phyloP scores from a whole-genome alignment of 2,797 vertebrate genomes.

The Fundulus diaphanus region DNA sequence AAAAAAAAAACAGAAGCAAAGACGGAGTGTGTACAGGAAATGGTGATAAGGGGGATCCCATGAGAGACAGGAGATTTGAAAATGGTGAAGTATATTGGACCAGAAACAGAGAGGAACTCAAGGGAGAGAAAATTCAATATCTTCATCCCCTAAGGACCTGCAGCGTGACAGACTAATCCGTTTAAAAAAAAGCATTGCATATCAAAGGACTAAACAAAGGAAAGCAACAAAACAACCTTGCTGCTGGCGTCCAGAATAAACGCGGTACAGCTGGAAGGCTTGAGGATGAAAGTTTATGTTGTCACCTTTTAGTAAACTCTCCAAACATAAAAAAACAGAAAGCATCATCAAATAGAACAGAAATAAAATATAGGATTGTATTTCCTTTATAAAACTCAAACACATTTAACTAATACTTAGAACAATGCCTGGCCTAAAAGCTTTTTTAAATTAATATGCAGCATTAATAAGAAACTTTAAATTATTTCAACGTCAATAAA shows the following conservation, averaged over 20 bases:
- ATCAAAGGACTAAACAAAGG: slow-evolving; percentile 26
- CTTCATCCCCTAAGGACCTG: slow-evolving; percentile 28
- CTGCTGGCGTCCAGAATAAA: slow-evolving; percentile 15
- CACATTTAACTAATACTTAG: neutral
- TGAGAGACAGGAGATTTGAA: slow-evolving; percentile 30
- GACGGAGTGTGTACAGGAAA: slow-evolving; percentile 36
- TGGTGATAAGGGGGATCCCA: slow-evolving; percentile 15
- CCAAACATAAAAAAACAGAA: neutral
- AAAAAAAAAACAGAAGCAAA: slow-evolving; percentile 30
- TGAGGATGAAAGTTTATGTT: slow-evolving; percentile 12
- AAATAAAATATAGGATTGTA: neutral
- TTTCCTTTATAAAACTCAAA: neutral
- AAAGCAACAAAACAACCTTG: slow-evolving; percentile 19
- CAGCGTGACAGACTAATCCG: slow-evolving; percentile 39
- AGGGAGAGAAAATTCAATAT: slow-evolving; percentile 59
- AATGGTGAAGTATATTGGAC: slow-evolving; percentile 47
- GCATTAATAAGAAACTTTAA: neutral
- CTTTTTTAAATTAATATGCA: neutral
- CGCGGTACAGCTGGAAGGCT: slow-evolving; percentile 1
- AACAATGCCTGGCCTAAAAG: neutral
- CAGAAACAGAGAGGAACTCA: slow-evolving; percentile 36
- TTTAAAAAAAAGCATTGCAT: slow-evolving; percentile 27
- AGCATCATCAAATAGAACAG: neutral
- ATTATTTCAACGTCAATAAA: neutral
- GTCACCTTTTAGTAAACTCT: neutral